Conservation (phyloP, 35 echinoderm and acorn worm species). For the Eucidaris tribuloides region DNA sequence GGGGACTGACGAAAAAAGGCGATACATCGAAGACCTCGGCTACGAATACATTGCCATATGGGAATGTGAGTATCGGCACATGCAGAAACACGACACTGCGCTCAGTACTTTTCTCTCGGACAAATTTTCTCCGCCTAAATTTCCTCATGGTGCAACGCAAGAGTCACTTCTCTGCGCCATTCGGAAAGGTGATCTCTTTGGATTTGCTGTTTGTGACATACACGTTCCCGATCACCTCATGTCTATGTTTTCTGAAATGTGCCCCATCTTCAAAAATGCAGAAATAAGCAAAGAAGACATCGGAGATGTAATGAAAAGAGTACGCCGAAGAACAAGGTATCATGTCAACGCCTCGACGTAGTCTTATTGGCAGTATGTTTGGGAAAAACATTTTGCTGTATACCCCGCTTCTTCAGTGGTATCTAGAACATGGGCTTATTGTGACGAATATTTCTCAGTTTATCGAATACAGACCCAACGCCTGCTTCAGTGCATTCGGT, state of each 20-base stretch:
- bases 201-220: too few relatives aligned
- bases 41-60: not conserved
- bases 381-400: too few relatives aligned
- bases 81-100: not conserved
- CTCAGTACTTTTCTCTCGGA: not conserved
- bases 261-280: conserved; percentile 39
- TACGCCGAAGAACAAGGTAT: not conserved
- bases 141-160: not conserved
- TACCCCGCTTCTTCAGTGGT: too few relatives aligned
- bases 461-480: too few relatives aligned
- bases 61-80: not conserved
- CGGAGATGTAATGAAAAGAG: not conserved
- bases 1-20: not conserved
- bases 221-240: too few relatives aligned
- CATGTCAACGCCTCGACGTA: too few relatives aligned
- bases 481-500: too few relatives aligned
- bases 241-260: conserved; percentile 48
- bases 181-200: too few relatives aligned
- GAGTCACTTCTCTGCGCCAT: not conserved
- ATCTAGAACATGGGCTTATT: too few relatives aligned
- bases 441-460: too few relatives aligned
- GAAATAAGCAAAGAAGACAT: conserved; percentile 29
- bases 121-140: not conserved
- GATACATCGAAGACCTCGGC: not conserved
- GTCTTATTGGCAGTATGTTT: too few relatives aligned